These are phyloP conservation scores for Aphidius ervi DNA, from an alignment of 1,140 invertebrate species.

Conservation along the genomic window DNA sequence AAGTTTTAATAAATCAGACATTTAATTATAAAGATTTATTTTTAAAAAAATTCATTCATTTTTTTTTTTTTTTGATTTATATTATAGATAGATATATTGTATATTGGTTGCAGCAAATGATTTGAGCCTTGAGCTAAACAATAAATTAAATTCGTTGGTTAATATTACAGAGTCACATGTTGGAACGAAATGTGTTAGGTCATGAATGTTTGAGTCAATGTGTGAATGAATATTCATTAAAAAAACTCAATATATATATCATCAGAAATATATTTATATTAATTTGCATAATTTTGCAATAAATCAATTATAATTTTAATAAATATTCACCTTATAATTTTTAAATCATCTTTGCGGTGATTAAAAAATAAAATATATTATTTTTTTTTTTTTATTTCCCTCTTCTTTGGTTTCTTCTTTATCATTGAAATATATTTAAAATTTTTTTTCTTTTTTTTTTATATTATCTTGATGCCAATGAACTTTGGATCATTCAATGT, in stretches of 20 bases:
- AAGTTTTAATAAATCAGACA: neutral
- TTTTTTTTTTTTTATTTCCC: neutral
- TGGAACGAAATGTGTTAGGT: slow-evolving; percentile 8
- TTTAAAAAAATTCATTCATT: neutral
- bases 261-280: neutral
- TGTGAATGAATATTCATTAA: neutral
- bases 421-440: neutral
- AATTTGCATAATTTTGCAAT: too few species aligned
- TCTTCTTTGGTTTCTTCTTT: neutral
- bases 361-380: slow-evolving; percentile 2
- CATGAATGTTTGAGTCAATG: slow-evolving; percentile 3
- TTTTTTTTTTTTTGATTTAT: too few species aligned
- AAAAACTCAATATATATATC: neutral
- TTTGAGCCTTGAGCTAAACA: slow-evolving; percentile 1
- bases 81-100: neutral
- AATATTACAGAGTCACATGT: neutral
- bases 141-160: neutral
- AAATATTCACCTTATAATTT: neutral
- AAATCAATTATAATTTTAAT: too few species aligned
- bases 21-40: neutral
- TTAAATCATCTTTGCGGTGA: slow-evolving; percentile 9
- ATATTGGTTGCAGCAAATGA: neutral
- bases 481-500: neutral
- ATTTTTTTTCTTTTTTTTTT: neutral
- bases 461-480: neutral